Conservation (phyloP, 2,888 invertebrate genomes). For the Melieria omissa region DNA sequence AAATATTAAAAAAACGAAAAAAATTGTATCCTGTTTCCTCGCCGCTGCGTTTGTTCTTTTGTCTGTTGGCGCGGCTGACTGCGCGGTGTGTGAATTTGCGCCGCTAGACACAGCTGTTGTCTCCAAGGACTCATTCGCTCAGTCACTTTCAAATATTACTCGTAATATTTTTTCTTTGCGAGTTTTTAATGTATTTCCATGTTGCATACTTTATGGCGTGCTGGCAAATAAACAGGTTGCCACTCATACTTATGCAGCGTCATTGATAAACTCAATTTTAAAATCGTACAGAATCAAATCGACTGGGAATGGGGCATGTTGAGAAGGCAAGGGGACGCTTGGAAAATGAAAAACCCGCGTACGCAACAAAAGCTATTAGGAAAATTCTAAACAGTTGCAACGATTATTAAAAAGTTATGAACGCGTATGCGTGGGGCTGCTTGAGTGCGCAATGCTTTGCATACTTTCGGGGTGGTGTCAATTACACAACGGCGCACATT, state of each 20-base stretch:
- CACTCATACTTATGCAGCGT: not conserved
- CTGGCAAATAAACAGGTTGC: conserved; percentile 7
- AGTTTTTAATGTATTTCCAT: not conserved
- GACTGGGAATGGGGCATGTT: too few relatives aligned
- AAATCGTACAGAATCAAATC: not conserved
- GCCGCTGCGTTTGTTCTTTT: not conserved
- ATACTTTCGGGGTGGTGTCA: conserved; percentile 23
- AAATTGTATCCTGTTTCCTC: not conserved
- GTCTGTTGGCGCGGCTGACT: conserved; percentile 9
- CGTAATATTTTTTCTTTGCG: conserved; percentile 6
- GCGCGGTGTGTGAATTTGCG: conserved; percentile 29
- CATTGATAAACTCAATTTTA: conserved; percentile 21
- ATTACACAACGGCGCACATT: conserved; percentile 3
- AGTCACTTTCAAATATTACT: not conserved
- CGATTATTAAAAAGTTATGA: conserved; percentile 34
- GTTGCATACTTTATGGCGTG: conserved; percentile 31
- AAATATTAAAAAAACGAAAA: conserved; percentile 1
- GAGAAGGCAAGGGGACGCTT: too few relatives aligned
- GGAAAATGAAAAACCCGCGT: too few relatives aligned
- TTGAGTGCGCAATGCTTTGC: conserved; percentile 9
- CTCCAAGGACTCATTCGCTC: conserved; percentile 43
- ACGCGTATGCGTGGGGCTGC: not conserved
- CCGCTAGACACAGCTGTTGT: conserved; percentile 43
- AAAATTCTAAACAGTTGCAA: conserved; percentile 29
- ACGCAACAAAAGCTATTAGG: not conserved